Conservation (phyloP, 2,888 invertebrate genomes). For the Exocentrus adspersus region DNA sequence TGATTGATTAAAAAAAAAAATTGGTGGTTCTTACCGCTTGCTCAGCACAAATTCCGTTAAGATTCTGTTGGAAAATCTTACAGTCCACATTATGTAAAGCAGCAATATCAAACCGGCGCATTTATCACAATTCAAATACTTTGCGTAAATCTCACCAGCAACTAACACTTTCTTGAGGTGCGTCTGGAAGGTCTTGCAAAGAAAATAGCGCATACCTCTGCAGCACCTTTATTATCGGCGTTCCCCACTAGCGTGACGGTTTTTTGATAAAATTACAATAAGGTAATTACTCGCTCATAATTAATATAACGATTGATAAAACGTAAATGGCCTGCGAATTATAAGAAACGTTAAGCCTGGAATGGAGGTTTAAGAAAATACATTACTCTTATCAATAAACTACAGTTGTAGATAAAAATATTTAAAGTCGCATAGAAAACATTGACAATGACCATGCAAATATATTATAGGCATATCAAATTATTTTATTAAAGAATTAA, state of each 20-base stretch:
- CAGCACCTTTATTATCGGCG: neutral
- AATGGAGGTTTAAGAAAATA: neutral
- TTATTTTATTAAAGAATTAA: too few species aligned
- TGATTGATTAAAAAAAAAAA: too few species aligned
- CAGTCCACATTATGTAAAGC: constrained; percentile 16
- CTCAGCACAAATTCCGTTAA: constrained; percentile 12
- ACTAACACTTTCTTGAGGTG: constrained; percentile 1
- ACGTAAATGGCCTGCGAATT: neutral
- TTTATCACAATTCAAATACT: neutral
- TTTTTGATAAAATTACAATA: constrained; percentile 14
- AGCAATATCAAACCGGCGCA: neutral
- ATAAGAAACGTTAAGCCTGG: constrained; percentile 7
- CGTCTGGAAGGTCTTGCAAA: neutral
- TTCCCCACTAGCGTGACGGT: constrained; percentile 10
- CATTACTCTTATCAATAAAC: neutral
- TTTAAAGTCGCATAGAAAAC: neutral
- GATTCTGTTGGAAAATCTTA: constrained; percentile 11
- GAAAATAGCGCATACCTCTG: neutral
- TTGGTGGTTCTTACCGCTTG: constrained; percentile 11
- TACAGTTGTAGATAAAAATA: neutral
- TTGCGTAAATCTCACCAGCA: neutral
- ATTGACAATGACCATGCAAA: too few species aligned
- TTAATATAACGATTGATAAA: constrained; percentile 15
- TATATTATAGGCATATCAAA: too few species aligned
- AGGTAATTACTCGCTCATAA: constrained; percentile 4